These are phyloP conservation scores for Nomada ferruginata DNA, from an alignment of 2,888 invertebrate genomes.

Conservation along the genomic window DNA sequence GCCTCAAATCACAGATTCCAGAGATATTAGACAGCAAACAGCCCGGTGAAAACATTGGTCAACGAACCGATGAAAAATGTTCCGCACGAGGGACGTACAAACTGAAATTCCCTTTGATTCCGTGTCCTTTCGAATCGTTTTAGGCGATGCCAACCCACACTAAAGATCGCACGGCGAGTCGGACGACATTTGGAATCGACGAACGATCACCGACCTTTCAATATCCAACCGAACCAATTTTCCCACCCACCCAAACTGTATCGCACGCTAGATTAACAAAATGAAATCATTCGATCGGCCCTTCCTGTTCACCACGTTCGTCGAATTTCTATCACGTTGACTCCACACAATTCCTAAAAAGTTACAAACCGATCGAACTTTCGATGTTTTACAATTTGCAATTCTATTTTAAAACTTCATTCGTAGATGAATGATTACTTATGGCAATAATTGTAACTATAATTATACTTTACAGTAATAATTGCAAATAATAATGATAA, in stretches of 20 bases:
- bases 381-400: too few species aligned
- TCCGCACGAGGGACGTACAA: slow-evolving; percentile 20
- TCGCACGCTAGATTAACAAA: slow-evolving; percentile 17
- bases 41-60: slow-evolving; percentile 27
- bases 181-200: slow-evolving; percentile 2
- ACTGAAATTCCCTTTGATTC: slow-evolving; percentile 46
- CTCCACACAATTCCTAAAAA: neutral
- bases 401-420: too few species aligned
- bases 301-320: slow-evolving; percentile 13
- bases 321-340: slow-evolving; percentile 9
- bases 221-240: slow-evolving; percentile 23
- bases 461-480: too few species aligned
- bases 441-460: too few species aligned
- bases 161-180: slow-evolving; percentile 4
- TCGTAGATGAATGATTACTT: too few species aligned
- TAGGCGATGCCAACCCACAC: neutral
- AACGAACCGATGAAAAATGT: slow-evolving; percentile 46
- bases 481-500: too few species aligned
- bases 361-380: neutral
- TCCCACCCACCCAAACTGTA: neutral
- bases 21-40: slow-evolving; percentile 24
- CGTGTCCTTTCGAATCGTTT: slow-evolving; percentile 29
- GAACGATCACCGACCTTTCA: slow-evolving; percentile 25
- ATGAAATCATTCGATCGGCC: slow-evolving; percentile 24
- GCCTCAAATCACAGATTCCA: slow-evolving; percentile 16